Base-by-base conservation (phyloP, 35 echinoderm and acorn worm species). In the Holothuria glaberrima region DNA sequence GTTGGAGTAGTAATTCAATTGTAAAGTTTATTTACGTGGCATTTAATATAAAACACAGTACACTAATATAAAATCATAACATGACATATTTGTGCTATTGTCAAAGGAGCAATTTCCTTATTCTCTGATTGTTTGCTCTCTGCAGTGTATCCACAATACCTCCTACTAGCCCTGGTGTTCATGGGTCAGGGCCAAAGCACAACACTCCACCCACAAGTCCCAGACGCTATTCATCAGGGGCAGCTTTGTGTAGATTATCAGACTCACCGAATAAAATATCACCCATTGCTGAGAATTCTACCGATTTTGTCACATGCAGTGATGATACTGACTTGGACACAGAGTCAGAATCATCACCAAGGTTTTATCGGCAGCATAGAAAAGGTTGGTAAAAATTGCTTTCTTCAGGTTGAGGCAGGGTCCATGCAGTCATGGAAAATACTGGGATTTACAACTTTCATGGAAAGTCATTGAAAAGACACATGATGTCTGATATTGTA, bases 211-310 rank as follows among this genome's bases (percentile, higher is more conserved):
- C 85, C 50, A 52, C 61, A 33, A 87, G 85, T 24, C 85, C 85
- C 35, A 33, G 85, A 21, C 60, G 85, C 31, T 87, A 31, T 29
- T 87, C 85, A 21, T 69, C 85, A 0, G 61, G 61, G 58, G 62
- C 65, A 28, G 65, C 41, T 3, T 29, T 87, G 25, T 46, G 61
- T 36, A 46, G 62, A 48, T 20, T 71, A 9, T 87, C 62, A 20
- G 85, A 87, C 26, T 87, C 85, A 46, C 85, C 85, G 34, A 87
- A 34, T 33, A 87, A 71, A 62, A 87, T 87, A 46, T 67, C 85
- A 48, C 60, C 85, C 32, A 87, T 87, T 71, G 85, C 85, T 44
- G 85, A 87, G 85, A 87, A 67, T 71, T 67, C 85, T 84, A 84
- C 80, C 0, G 80, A 61, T 22, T 78, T 75, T 20, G 17, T 78